Conservation (phyloP, 2,888 invertebrate species). For the Amblyteles armatorius region DNA sequence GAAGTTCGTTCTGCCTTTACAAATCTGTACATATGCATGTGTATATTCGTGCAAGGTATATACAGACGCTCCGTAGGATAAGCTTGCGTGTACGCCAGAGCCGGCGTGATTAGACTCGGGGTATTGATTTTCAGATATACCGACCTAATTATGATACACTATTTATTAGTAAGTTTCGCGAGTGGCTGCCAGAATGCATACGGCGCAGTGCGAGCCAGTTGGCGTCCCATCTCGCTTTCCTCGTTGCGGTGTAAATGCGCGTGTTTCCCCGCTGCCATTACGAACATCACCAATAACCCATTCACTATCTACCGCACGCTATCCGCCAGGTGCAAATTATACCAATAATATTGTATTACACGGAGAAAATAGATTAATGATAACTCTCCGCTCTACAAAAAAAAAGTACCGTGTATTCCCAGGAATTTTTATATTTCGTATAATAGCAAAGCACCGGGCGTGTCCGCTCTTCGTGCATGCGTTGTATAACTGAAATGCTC, state of each 20-base stretch:
- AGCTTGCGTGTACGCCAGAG: conserved; percentile 38
- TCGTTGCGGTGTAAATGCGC: conserved; percentile 39
- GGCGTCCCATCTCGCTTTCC: conserved; percentile 33
- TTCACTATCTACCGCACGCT: conserved; percentile 17
- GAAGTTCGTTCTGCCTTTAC: conserved; percentile 49
- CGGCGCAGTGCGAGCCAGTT: not conserved
- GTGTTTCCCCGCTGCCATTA: conserved; percentile 5
- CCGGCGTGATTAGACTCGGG: conserved; percentile 51
- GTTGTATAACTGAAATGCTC: not conserved
- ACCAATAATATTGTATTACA: conserved; percentile 57
- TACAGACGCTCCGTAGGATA: not conserved
- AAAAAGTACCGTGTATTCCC: not conserved
- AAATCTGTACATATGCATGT: not conserved
- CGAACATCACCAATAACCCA: conserved; percentile 16
- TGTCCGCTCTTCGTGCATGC: not conserved
- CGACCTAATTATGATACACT: conserved; percentile 44
- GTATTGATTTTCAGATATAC: conserved; percentile 60
- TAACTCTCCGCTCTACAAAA: not conserved
- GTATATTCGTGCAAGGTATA: not conserved
- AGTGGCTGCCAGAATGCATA: conserved; percentile 11
- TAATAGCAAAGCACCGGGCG: not conserved
- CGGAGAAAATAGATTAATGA: not conserved
- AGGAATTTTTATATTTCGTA: not conserved
- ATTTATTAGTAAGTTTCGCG: conserved; percentile 49
- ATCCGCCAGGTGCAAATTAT: conserved; percentile 46